Conservation (phyloP, 2,113 vertebrate species). For the Sciurus niger region DNA sequence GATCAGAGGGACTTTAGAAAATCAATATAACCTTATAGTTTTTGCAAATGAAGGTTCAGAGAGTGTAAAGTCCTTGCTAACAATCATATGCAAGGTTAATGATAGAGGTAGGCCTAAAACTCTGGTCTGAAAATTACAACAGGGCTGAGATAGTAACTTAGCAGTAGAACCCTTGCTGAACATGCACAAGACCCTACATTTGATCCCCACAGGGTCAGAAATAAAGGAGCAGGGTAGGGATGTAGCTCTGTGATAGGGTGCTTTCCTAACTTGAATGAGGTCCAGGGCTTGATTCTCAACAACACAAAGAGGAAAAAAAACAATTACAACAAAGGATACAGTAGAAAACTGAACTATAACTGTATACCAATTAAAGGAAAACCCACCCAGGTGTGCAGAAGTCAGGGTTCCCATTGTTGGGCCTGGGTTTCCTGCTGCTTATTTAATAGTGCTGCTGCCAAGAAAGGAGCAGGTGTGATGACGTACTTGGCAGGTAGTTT, state of each 20-base stretch:
- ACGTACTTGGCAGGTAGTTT: neutral
- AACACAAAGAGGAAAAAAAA: neutral
- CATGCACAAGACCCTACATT: neutral
- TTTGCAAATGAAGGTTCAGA: slow-evolving; percentile 42
- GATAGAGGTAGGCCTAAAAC: slow-evolving; percentile 2
- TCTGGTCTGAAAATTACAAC: slow-evolving; percentile 22
- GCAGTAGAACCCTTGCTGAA: neutral
- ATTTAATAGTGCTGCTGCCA: neutral
- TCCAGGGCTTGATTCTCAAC: neutral
- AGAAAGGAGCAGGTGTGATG: neutral
- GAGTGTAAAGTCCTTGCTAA: slow-evolving; percentile 29
- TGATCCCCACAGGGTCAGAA: neutral
- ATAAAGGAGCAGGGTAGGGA: neutral
- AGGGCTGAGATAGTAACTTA: neutral
- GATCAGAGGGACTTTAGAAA: neutral
- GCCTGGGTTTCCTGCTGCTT: neutral
- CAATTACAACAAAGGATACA: neutral
- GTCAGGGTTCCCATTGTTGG: neutral
- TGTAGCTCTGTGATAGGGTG: neutral
- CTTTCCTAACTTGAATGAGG: too few species aligned
- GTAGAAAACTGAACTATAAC: slow-evolving; percentile 17
- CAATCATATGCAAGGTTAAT: neutral
- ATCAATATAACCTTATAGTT: neutral
- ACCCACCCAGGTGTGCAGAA: neutral
- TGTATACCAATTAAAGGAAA: neutral